Evolutionary conservation across 1,140 invertebrate species (phyloP), one percentile per base, ranked within the genome.

Genomic region (Gryllus bimaculatus): DNA sequence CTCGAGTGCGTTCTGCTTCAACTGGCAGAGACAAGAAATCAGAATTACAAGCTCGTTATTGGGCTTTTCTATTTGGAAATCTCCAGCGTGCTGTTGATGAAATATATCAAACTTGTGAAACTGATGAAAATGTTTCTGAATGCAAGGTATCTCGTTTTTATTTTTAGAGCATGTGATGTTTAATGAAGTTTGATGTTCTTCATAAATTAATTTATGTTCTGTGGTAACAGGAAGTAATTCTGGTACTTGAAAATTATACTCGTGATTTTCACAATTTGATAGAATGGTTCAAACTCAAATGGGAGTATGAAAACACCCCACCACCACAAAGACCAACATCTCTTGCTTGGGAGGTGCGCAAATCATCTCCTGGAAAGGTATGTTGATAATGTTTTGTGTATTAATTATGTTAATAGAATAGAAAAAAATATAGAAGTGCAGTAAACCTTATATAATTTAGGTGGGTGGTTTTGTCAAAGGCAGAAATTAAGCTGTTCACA

Each of bases 31-130:
- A 96, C 84, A 95, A 95, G 86, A 92, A 93, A 82, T 94, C 93
- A 8, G 96, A 97, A 87, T 85, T 97, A 21, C 90, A 95, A 82
- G 94, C 95, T 26, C 86, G 96, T 74, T 98, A 98, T 85, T 99
- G 97, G 97, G 95, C 96, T 7, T 91, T 97, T 83, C 86, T 99
- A 49, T 98, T 98, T 88, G 96, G 96, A 74, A 98, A 98, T 87
- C 87, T 99, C 75, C 93, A 96, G 85, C 86, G 96, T 83, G 95
- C 96, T 47, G 94, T 98, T 77, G 91, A 93, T 88, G 89, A 90
- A 81, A 90, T 92, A 73, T 91, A 91, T 83, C 85, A 88, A 79
- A 91, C 89, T 8, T 92, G 90, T 85, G 90, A 92, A 85, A 85
- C 86, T 49, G 90, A 91, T 84, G 89, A 91, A 83, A 90, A 87